Conservation (phyloP, 2,888 invertebrate species). For the Platypus cylindrus region DNA sequence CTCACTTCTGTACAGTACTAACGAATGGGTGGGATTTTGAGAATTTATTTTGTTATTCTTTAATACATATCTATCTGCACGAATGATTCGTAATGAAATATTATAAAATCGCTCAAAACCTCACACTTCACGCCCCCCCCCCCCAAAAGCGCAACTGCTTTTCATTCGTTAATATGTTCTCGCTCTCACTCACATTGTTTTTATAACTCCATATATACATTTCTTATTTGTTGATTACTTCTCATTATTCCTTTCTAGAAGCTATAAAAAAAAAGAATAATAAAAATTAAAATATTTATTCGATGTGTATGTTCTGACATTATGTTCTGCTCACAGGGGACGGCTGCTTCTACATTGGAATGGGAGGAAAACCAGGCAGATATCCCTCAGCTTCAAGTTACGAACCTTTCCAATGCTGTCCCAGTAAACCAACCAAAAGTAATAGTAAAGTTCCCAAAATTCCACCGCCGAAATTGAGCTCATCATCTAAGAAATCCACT, state of each 20-base stretch:
- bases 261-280: no score
- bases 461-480: conserved; percentile 35
- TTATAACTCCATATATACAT: no score
- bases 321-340: conserved; percentile 74
- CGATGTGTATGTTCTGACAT: conserved; percentile 48
- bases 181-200: no score
- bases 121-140: not conserved
- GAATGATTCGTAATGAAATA: no score
- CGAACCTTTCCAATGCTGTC: conserved; percentile 88
- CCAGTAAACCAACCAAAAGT: conserved; percentile 66
- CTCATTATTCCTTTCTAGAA: no score
- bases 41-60: no score
- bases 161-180: conserved; percentile 4
- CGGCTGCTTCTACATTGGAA: conserved; percentile 94
- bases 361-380: conserved; percentile 67
- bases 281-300: conserved; percentile 8
- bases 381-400: conserved; percentile 58
- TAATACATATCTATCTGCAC: no score
- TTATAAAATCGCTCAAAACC: conserved; percentile 1
- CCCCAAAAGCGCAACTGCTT: conserved; percentile 1
- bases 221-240: no score
- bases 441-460: conserved; percentile 68
- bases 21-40: conserved; percentile 7
- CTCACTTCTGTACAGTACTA: conserved; percentile 13
- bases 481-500: not conserved